A percentile compares a stretch with the other conserved stretches of the same genome.
phyloP scores from a whole-genome alignment of 2,113 vertebrate genomes.

The Megaceryle maxima region DNA sequence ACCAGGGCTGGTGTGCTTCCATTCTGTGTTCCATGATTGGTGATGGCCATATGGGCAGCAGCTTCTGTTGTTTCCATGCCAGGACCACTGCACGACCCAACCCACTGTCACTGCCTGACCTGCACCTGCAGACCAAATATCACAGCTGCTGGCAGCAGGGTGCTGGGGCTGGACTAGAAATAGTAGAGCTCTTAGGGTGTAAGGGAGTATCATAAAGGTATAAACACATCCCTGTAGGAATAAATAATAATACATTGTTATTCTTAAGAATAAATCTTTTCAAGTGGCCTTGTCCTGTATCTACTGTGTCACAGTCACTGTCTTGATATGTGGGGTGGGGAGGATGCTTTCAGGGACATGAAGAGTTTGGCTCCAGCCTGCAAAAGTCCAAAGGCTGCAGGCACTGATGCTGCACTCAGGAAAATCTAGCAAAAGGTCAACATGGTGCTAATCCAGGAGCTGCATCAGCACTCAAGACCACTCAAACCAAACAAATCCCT shows the following conservation, averaged over 20 bases:
- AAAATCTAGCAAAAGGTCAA: background rate
- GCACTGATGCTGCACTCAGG: background rate
- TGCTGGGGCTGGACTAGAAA: background rate
- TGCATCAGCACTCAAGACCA: background rate
- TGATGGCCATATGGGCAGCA: background rate
- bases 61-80: background rate
- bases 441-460: background rate
- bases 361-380: background rate
- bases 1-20: background rate
- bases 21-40: background rate
- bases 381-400: background rate
- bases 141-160: background rate
- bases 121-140: background rate
- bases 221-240: background rate
- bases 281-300: background rate
- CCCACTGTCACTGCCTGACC: background rate
- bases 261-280: background rate
- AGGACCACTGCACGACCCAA: background rate
- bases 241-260: background rate
- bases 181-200: background rate
- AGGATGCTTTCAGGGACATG: background rate
- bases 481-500: background rate
- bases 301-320: background rate
- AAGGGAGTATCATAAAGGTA: background rate
- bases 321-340: accelerated